Conservation (phyloP, 2,797 vertebrate genomes). For the Gouania willdenowi region DNA sequence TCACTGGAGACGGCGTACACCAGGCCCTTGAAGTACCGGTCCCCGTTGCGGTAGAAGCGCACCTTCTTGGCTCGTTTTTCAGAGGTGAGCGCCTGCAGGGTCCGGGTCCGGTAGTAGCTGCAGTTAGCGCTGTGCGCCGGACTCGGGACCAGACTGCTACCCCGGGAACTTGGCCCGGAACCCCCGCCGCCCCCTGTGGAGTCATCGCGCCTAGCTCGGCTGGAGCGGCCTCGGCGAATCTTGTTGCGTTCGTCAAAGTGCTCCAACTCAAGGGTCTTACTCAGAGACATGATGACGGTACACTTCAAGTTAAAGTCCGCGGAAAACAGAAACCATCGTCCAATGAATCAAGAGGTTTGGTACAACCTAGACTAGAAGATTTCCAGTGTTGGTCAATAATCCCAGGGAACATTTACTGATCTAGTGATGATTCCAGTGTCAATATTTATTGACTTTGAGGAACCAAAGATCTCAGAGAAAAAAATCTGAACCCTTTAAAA, state of each 20-base stretch:
- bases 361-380: no score
- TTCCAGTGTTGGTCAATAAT: no score
- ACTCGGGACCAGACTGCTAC: conserved; percentile 92
- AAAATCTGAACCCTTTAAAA: no score
- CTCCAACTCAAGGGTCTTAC: conserved; percentile 88
- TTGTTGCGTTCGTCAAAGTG: conserved; percentile 94
- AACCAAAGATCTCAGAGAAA: no score
- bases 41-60: conserved; percentile 95
- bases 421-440: no score
- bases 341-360: no score
- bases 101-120: conserved; percentile 96
- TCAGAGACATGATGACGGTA: conserved; percentile 74
- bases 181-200: conserved; percentile 53
- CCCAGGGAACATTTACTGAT: no score
- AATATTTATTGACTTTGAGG: no score
- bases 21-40: conserved; percentile 95
- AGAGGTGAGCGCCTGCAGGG: conserved; percentile 93
- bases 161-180: conserved; percentile 81
- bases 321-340: no score
- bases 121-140: conserved; percentile 97
- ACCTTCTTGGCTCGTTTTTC: conserved; percentile 95
- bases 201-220: conserved; percentile 57
- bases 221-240: conserved; percentile 75
- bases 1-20: conserved; percentile 90
- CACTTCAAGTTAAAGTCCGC: no score